Conservation (phyloP, 1,140 invertebrate species). For the Brachionus koreanus region DNA sequence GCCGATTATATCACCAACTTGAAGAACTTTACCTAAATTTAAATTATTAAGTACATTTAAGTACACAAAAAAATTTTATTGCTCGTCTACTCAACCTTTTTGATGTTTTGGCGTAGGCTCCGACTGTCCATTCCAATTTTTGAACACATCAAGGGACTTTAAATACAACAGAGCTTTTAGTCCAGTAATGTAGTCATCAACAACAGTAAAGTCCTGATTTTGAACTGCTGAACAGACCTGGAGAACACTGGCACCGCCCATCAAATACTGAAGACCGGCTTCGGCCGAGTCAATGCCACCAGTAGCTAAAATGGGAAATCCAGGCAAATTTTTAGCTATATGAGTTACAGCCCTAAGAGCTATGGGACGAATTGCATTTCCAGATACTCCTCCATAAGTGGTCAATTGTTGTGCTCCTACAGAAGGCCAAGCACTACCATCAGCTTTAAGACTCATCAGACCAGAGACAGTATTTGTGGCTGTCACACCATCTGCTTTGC, state of each 20-base stretch:
- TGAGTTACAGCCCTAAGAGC: constrained; percentile 81
- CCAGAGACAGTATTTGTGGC: constrained; percentile 93
- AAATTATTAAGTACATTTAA: too few relatives aligned
- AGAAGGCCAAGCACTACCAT: constrained; percentile 81
- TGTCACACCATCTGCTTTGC: constrained; percentile 83
- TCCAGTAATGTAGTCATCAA: constrained; percentile 86
- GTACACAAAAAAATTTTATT: too few relatives aligned
- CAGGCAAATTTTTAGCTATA: constrained; percentile 75
- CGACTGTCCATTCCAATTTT: constrained; percentile 86
- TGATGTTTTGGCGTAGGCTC: constrained; percentile 81
- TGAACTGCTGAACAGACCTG: constrained; percentile 94
- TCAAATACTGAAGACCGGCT: constrained; percentile 82
- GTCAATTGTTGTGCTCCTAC: constrained; percentile 76
- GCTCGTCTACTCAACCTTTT: constrained; percentile 63
- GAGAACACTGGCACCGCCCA: constrained; percentile 80
- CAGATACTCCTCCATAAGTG: constrained; percentile 92
- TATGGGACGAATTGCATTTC: constrained; percentile 88
- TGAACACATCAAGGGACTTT: constrained; percentile 64
- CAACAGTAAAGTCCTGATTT: constrained; percentile 93
- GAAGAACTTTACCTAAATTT: constrained; percentile 68
- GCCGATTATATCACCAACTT: constrained; percentile 58
- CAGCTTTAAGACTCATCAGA: constrained; percentile 76
- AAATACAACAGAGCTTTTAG: constrained; percentile 84
- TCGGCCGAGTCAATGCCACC: constrained; percentile 94
- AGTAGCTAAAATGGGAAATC: constrained; percentile 86